Percentiles rank a stretch among this genome's conserved stretches.
phyloP scores from a whole-genome alignment of 2,888 invertebrate species.

The Digitonthophagus gazella region DNA sequence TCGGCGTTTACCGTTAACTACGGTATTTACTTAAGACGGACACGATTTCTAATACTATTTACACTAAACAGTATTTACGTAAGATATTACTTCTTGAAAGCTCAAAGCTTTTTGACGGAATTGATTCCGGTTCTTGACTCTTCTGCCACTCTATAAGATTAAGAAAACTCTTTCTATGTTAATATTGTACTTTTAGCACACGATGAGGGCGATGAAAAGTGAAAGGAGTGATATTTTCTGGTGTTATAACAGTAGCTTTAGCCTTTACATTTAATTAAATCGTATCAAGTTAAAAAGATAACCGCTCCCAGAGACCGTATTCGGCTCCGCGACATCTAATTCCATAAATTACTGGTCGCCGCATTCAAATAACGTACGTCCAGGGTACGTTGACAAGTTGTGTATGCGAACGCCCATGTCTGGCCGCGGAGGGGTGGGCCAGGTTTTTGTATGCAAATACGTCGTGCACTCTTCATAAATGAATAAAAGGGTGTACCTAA shows the following conservation, averaged over 20 bases:
- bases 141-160: neutral
- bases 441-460: conserved; percentile 37
- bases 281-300: neutral
- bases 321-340: conserved; percentile 7
- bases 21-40: neutral
- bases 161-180: neutral
- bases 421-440: conserved; percentile 31
- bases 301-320: neutral
- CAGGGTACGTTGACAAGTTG: conserved; percentile 4
- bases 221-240: too few relatives aligned
- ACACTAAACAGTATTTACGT: neutral
- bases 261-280: neutral
- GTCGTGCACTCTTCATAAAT: conserved; percentile 30
- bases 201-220: too few relatives aligned
- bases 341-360: conserved; percentile 14
- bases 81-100: neutral
- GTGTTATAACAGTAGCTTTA: neutral
- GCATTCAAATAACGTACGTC: conserved; percentile 6
- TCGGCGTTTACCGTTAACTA: neutral
- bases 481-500: conserved; percentile 36
- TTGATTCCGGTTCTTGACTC: neutral
- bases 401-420: conserved; percentile 25
- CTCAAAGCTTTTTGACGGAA: neutral
- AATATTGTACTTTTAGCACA: neutral
- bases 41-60: neutral